Percentiles rank a stretch among this genome's conserved stretches.
Conservation (phyloP, 2,797 vertebrate genomes). For the Rhabdomys pumilio region DNA sequence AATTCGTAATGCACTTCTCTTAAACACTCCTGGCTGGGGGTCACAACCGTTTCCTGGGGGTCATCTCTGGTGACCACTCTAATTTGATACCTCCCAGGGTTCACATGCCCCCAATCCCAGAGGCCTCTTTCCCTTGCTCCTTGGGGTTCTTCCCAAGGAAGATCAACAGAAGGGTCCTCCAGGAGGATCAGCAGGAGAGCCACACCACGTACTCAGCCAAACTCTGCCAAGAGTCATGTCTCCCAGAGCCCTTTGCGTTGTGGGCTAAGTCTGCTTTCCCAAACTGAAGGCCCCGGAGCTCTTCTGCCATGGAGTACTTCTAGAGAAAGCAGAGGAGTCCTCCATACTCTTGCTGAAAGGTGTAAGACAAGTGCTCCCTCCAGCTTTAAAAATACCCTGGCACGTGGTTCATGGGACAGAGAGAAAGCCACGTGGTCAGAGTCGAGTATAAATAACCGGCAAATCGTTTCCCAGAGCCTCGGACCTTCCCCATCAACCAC, state of each 20-base stretch:
- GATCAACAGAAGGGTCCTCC: background rate
- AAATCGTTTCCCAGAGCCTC: background rate
- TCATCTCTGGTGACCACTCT: background rate
- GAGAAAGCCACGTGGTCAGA: conserved; percentile 67
- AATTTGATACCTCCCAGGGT: background rate
- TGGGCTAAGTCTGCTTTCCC: background rate
- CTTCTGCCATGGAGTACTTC: background rate
- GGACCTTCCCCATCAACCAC: conserved; percentile 79
- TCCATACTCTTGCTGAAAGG: background rate
- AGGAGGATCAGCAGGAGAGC: background rate
- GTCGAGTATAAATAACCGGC: conserved; percentile 63
- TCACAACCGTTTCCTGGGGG: background rate
- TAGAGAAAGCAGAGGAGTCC: background rate
- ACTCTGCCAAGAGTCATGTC: background rate
- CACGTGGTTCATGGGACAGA: background rate
- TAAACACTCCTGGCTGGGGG: background rate
- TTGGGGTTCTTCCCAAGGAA: background rate
- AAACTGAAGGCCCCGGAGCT: background rate
- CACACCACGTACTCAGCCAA: background rate
- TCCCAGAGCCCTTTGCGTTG: background rate
- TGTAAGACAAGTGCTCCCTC: background rate
- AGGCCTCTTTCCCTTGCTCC: background rate
- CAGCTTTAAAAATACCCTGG: conserved; percentile 69
- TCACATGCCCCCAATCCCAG: background rate
- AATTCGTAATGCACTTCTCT: background rate